Base-by-base conservation (phyloP, 2,797 vertebrate genomes). In the Molossus molossus region DNA sequence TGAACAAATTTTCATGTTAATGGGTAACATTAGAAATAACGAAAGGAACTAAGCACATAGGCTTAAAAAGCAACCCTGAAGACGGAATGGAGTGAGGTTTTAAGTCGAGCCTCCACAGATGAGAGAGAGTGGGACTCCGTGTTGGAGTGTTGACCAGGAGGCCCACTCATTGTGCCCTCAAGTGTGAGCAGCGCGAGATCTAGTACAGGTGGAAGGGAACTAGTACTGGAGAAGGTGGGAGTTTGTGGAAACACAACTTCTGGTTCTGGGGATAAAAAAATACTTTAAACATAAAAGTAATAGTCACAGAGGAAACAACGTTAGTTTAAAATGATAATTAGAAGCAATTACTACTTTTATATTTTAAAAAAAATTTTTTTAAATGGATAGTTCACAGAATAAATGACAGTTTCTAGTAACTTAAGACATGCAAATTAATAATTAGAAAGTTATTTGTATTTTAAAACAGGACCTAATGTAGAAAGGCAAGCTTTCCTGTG, bases 1-100 rank as follows among this genome's bases (percentile, higher is more conserved):
- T 87, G 77, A 93, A 70, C n/a, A 70, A 95, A 55, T 91, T 82
- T 94, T 87, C 94, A 80, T 92, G 64, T 85, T 75, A 80, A 65
- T 67, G 62, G 67, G 60, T 83, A 86, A 57, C 25, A 64, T 58
- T 89, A 88, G 80, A 76, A 94, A 58, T 64, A 81, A 57, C 76
- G 88, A 21, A 91, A 92, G 62, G 76, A 90, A 80, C 29, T 85
- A 70, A 93, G 20, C 82, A 18, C 45, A 53, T 85, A 65, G 82
- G 65, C 53, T 86, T 93, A 50, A 87, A 48, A 72, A 83, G 50
- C 58, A 55, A n/a, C 40, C 37, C 29, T 33, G n/a, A 93, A n/a
- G 70, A 53, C 76, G 20, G 18, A 45, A 21, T 17, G 20, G 53
- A 91, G 15, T 69, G 60, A 84, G 60, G 79, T 79, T 80, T 40